Conservation (phyloP, 2,888 invertebrate species). For the Auanema freiburgensis region DNA sequence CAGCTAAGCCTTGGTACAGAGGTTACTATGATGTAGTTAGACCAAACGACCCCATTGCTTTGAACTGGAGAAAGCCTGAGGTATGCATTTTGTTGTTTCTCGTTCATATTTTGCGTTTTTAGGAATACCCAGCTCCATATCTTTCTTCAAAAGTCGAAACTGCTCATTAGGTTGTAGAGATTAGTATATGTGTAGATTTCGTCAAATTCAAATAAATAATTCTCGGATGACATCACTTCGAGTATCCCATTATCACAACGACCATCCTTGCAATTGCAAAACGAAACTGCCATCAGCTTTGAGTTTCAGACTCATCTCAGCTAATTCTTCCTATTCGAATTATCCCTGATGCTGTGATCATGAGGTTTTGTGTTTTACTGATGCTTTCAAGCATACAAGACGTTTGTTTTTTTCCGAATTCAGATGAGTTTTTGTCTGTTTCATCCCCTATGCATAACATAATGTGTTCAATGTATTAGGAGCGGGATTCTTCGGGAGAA, state of each 20-base stretch:
- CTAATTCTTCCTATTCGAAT: no score
- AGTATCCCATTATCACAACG: neutral
- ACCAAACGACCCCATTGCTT: conserved; percentile 46
- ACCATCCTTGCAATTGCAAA: conserved; percentile 1
- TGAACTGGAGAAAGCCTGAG: conserved; percentile 54
- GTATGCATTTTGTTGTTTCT: conserved; percentile 18
- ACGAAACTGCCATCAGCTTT: conserved; percentile 12
- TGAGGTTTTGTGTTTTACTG: no score
- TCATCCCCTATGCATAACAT: no score
- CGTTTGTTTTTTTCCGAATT: no score
- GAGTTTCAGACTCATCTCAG: no score
- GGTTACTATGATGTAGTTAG: conserved; percentile 55
- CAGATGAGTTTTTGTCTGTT: no score
- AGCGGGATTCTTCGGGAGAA: no score
- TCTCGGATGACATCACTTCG: neutral
- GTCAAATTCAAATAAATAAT: conserved; percentile 11
- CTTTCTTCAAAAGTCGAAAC: conserved; percentile 41
- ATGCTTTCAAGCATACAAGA: no score
- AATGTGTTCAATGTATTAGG: no score
- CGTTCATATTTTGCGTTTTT: conserved; percentile 10
- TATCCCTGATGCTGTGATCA: no score
- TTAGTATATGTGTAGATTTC: conserved; percentile 10
- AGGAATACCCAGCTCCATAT: conserved; percentile 54
- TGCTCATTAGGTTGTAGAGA: conserved; percentile 25
- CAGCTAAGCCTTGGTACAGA: conserved; percentile 31